Evolutionary conservation across 2,797 vertebrate genomes (phyloP).

Genomic region (Hoplostethus atlanticus): DNA sequence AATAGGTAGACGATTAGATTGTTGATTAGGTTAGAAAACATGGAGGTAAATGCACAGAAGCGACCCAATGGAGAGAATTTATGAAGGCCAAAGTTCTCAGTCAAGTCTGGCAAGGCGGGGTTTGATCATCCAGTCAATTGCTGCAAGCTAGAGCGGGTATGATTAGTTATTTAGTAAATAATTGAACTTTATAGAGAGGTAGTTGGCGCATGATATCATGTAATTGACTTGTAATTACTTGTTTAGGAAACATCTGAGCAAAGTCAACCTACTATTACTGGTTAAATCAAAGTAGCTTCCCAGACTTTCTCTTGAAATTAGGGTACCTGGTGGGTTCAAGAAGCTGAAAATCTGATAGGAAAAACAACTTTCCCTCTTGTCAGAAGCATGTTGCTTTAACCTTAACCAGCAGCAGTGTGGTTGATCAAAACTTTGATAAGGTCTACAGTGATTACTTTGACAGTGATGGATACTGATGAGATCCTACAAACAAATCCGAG

Average conservation of each 20-base stretch:
- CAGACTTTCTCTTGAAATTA: not conserved
- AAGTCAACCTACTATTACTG: not conserved
- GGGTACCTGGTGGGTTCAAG: not conserved
- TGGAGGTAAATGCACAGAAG: no score
- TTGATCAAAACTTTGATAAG: conserved; percentile 50
- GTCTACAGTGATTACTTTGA: conserved; percentile 58
- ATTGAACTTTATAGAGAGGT: no score
- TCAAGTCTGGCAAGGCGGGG: not conserved
- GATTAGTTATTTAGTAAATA: no score
- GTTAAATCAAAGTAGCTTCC: not conserved
- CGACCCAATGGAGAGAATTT: no score
- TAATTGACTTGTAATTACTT: not conserved
- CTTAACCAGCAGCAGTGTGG: conserved; percentile 36
- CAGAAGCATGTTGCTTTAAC: conserved; percentile 58
- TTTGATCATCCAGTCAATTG: not conserved
- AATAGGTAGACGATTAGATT: no score
- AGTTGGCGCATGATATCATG: not conserved
- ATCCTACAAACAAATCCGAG: conserved; percentile 27
- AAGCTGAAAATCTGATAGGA: conserved; percentile 12
- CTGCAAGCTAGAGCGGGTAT: not conserved
- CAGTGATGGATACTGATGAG: conserved; percentile 51
- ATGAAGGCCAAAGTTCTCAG: not conserved
- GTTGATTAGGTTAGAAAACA: not conserved
- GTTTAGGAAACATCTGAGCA: not conserved
- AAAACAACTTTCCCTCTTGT: conserved; percentile 7